These are phyloP conservation scores for Amphipyra tragopoginis DNA, from an alignment of 2,888 invertebrate genomes.

Conservation along the genomic window DNA sequence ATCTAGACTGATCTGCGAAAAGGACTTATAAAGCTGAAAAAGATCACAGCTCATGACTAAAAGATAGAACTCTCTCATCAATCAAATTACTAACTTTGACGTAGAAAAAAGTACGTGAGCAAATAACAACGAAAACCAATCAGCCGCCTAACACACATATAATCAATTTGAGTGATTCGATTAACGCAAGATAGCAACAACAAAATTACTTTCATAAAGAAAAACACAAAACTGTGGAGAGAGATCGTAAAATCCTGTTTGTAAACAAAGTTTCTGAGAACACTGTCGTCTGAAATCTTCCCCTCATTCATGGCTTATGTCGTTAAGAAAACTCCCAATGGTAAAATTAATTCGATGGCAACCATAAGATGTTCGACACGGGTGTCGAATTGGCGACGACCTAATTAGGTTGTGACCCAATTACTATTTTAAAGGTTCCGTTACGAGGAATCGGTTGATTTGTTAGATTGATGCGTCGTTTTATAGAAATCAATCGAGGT, in stretches of 20 bases:
- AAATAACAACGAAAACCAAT: conserved; percentile 46
- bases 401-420: conserved; percentile 87
- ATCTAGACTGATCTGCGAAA: too few species aligned
- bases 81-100: conserved; percentile 42
- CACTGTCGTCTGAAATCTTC: conserved; percentile 59
- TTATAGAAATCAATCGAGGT: conserved; percentile 51
- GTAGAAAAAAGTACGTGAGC: conserved; percentile 25
- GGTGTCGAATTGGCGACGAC: conserved; percentile 73
- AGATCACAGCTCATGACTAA: conserved; percentile 17
- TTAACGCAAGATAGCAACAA: conserved; percentile 26
- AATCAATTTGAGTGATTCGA: conserved; percentile 43
- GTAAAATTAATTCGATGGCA: conserved; percentile 78
- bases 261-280: conserved; percentile 58
- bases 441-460: conserved; percentile 71
- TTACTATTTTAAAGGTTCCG: conserved; percentile 77
- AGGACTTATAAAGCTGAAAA: background rate
- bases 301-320: conserved; percentile 66
- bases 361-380: conserved; percentile 78
- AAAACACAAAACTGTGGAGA: conserved; percentile 29
- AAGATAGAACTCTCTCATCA: conserved; percentile 21
- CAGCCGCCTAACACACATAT: conserved; percentile 28
- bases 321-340: conserved; percentile 80
- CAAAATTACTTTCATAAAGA: conserved; percentile 22
- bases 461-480: conserved; percentile 66
- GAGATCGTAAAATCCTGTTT: conserved; percentile 35